Base-by-base conservation (phyloP, 2,888 invertebrate species). In the Mythimna loreyi region DNA sequence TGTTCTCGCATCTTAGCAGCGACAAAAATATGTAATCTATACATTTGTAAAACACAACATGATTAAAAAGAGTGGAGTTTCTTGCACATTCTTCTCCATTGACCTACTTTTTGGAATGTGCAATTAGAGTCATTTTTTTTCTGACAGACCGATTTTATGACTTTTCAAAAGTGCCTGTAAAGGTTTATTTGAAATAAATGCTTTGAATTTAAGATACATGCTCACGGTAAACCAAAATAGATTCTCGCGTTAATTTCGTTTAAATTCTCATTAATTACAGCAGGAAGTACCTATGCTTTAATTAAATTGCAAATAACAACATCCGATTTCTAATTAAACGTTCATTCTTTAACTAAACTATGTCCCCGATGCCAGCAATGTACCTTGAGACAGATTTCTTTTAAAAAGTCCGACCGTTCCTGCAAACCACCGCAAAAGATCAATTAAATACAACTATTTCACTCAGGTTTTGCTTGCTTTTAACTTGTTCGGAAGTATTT, bases 371-470 rank as follows among this genome's bases (percentile, higher is more conserved):
- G 30, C 50, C 1, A 16, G 50, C n/a, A 43, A 62, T 67, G 61
- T 53, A 21, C 25, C 16, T 43, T 25, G 19, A 8, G 3, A 43
- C n/a, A 7, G n/a, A 36, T 75, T 73, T 25, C 16, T 74, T 23
- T 45, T 45, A 16, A 60, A 53, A 65, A 55, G 40, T 66, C 36
- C 47, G 13, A n/a, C n/a, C 75, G 63, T 55, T 40, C 19, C 25
- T 3, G 1, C 1, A 25, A 40, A 59, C 36, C 43, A 63, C 58
- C 19, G 45, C n/a, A 56, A 60, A 60, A 75, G 40, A 66, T 65
- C 75, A 62, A 80, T 75, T 75, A 66, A 80, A 71, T 49, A 59
- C 52, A 70, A 70, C 76, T 80, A 78, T 78, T 78, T 80, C 76
- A 53, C 55, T 80, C 33, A 36, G 25, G 21, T 64, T 73, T 67